phyloP scores from a whole-genome alignment of 2,113 vertebrate genomes.

The Istiophorus platypterus region DNA sequence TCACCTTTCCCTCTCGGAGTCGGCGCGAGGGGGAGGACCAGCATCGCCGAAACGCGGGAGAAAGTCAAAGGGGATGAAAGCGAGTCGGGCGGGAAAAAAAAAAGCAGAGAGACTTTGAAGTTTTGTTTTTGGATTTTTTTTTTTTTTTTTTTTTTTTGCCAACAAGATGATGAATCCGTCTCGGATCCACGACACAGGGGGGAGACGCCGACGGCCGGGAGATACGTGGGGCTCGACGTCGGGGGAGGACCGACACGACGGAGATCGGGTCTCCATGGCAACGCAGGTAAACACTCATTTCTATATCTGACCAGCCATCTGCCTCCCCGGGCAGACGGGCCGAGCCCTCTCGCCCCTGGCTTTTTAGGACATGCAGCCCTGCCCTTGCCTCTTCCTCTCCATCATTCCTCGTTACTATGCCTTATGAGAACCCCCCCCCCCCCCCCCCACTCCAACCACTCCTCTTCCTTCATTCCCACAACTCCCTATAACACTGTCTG shows the following conservation, averaged over 20 bases:
- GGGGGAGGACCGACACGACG: not conserved
- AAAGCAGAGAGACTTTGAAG: conserved; percentile 47
- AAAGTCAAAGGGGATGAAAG: conserved; percentile 14
- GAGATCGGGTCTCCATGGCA: not conserved
- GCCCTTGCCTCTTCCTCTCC: conserved; percentile 28
- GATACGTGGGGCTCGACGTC: too few relatives aligned
- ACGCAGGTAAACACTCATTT: conserved; percentile 72
- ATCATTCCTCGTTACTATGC: conserved; percentile 36
- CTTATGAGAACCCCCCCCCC: conserved; percentile 34
- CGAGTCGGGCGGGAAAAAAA: not conserved
- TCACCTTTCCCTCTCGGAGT: conserved; percentile 61
- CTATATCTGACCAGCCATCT: conserved; percentile 86
- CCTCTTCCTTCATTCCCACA: conserved; percentile 67
- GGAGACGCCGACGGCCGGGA: too few relatives aligned
- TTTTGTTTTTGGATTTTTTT: too few relatives aligned
- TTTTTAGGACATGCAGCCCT: conserved; percentile 50
- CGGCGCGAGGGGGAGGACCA: conserved; percentile 32
- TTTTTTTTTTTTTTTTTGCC: too few relatives aligned
- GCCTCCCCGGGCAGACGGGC: conserved; percentile 77
- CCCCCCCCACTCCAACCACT: conserved; percentile 34
- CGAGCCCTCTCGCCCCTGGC: conserved; percentile 42
- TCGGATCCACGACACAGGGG: conserved; percentile 36
- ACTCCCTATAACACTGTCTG: conserved; percentile 56
- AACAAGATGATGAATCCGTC: conserved; percentile 51
- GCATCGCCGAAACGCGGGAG: conserved; percentile 26